These are phyloP conservation scores for Drosophila mulleri DNA, from an alignment of 2,888 invertebrate genomes.

Conservation along the genomic window DNA sequence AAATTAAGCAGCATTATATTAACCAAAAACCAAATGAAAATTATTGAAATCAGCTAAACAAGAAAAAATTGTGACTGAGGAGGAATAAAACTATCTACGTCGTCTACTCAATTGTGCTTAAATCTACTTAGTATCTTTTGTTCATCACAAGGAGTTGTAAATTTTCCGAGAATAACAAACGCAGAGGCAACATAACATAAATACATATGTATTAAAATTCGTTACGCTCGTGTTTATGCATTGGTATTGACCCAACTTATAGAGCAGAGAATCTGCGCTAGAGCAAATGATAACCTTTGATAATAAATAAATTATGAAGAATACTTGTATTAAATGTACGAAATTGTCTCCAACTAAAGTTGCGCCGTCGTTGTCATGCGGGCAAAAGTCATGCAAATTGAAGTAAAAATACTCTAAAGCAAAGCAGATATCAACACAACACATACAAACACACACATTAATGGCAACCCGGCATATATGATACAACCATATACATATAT, in stretches of 20 bases:
- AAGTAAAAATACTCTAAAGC: constrained; percentile 49
- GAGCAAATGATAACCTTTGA: constrained; percentile 40
- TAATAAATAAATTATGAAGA: constrained; percentile 53
- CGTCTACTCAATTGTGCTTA: constrained; percentile 64
- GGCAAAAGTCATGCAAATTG: constrained; percentile 39
- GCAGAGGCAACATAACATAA: constrained; percentile 20
- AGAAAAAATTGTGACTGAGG: constrained; percentile 66
- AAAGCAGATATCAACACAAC: constrained; percentile 47
- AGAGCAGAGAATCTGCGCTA: constrained; percentile 24
- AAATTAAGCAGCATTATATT: constrained; percentile 76
- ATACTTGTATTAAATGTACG: constrained; percentile 64
- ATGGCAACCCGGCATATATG: constrained; percentile 78
- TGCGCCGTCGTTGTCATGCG: constrained; percentile 22
- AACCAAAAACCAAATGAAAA: constrained; percentile 68
- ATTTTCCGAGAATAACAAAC: constrained; percentile 42
- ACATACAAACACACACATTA: constrained; percentile 68
- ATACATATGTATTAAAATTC: constrained; percentile 33
- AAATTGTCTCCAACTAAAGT: constrained; percentile 54
- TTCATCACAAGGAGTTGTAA: constrained; percentile 54
- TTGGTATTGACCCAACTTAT: constrained; percentile 29
- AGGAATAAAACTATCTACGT: constrained; percentile 47
- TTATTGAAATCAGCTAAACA: constrained; percentile 70
- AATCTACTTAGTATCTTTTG: constrained; percentile 46
- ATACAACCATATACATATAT: constrained; percentile 77
- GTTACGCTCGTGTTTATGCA: constrained; percentile 46